These are phyloP conservation scores for Diachrysia chrysitis DNA, from an alignment of 2,888 invertebrate species.

Conservation along the genomic window DNA sequence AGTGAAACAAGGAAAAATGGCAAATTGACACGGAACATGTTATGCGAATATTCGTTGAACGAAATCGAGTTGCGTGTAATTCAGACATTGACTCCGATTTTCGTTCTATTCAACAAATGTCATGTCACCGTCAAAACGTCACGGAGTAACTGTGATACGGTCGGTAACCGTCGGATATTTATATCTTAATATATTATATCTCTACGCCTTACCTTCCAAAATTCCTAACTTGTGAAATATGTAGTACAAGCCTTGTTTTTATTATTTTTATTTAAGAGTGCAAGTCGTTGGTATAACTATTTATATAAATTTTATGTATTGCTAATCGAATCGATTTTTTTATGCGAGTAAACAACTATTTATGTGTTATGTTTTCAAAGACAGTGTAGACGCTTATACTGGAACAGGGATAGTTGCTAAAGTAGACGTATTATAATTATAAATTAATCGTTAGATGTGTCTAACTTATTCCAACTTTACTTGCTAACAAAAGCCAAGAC, in stretches of 20 bases:
- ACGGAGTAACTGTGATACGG: conserved; percentile 59
- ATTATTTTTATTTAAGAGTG: neutral
- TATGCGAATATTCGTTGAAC: conserved; percentile 54
- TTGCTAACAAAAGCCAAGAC: too few species aligned
- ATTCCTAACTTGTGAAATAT: neutral
- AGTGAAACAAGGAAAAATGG: conserved; percentile 28
- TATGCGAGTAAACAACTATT: too few species aligned
- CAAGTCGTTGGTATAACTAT: neutral
- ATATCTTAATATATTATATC: conserved; percentile 41
- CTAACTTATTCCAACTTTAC: too few species aligned
- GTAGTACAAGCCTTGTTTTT: neutral
- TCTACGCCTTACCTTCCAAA: conserved; percentile 5
- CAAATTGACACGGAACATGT: conserved; percentile 48
- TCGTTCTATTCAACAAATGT: conserved; percentile 67
- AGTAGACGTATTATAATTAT: too few species aligned
- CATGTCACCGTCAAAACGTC: conserved; percentile 77
- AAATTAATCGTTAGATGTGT: too few species aligned
- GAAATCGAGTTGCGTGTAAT: conserved; percentile 73
- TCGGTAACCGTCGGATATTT: conserved; percentile 35
- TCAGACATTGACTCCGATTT: conserved; percentile 72
- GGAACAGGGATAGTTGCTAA: too few species aligned
- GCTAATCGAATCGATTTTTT: too few species aligned
- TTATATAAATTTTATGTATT: too few species aligned
- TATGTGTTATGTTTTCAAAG: too few species aligned
- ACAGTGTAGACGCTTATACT: too few species aligned